Evolutionary conservation across 2,888 invertebrate genomes (phyloP), one percentile per base, ranked within the genome.

Genomic region (Epistrophe grossulariae): DNA sequence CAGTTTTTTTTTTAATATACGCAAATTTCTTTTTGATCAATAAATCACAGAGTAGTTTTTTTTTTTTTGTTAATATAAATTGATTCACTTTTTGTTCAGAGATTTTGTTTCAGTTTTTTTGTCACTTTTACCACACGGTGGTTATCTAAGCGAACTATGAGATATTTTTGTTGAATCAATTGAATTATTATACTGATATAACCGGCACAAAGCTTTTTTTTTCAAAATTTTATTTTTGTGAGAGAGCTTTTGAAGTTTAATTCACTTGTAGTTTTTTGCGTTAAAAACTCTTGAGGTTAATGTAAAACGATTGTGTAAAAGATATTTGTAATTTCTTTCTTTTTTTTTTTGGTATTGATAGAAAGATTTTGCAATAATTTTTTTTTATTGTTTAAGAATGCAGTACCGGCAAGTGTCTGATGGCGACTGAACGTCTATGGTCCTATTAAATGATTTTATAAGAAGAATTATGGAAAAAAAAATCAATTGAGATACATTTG

Each of bases 391-490:
- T 76, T 59, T 62, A 59, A 68, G 50, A 73, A 78, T 68, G 66
- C 74, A 79, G 59, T 78, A 73, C 68, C 90, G 88, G 89, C 89
- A 89, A 89, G 89, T 90, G 77, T 90, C 79, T 87, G 89, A 89
- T 90, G 93, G 95, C 95, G 95, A 94, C 95, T 95, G 94, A 93
- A 93, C 94, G 95, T 95, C 95, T 95, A 93, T 93, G 93, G 91
- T 89, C 90, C 93, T 93, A 91, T 93, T 89, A 89, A 89, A 88
- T 84, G 89, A 90, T 91, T 92, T 92, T 92, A 92, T 92, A 91
- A 89, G 77, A 89, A 64, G 90, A 62, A 71, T 31, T 11, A 76
- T 64, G 45, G 68, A 77, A 38, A 8, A 48, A 72, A 68, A 76
- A 38, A 52, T 55, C 31, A n/a, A 50, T 43, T 28, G 24, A 13